Percentiles rank a stretch among this genome's conserved stretches.
phyloP scores from a whole-genome alignment of 2,113 vertebrate genomes.

The Silurus meridionalis region DNA sequence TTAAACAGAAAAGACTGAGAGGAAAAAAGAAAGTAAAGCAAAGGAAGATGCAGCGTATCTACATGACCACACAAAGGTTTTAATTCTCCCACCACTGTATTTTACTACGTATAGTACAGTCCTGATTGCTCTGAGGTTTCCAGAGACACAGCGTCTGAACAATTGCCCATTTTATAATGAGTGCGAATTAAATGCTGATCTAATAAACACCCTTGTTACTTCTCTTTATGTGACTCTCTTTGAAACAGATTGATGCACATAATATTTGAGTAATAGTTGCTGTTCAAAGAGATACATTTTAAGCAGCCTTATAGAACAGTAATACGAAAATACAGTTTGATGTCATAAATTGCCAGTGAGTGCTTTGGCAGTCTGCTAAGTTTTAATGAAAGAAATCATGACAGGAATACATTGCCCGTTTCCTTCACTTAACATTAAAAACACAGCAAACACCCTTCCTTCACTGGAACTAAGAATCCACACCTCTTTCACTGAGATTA shows the following conservation, averaged over 20 bases:
- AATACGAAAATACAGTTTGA: background rate
- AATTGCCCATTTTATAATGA: background rate
- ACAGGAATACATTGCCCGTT: background rate
- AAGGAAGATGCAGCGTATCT: background rate
- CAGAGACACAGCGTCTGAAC: background rate
- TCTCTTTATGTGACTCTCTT: background rate
- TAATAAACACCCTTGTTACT: background rate
- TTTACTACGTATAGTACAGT: background rate
- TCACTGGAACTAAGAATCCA: background rate
- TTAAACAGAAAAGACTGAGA: background rate
- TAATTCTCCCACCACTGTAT: background rate
- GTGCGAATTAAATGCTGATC: background rate
- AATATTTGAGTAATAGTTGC: background rate
- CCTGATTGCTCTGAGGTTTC: background rate
- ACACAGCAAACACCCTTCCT: background rate
- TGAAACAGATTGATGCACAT: background rate
- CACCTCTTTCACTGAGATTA: background rate
- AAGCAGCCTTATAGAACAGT: background rate
- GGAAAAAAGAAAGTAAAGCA: background rate
- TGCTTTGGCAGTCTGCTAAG: background rate
- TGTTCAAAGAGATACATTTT: background rate
- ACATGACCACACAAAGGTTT: conserved; percentile 8
- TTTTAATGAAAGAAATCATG: background rate
- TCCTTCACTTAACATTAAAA: background rate
- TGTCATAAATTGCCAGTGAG: background rate